Evolutionary conservation across 2,888 invertebrate species (phyloP).

Genomic region (Mayetiola destructor): DNA sequence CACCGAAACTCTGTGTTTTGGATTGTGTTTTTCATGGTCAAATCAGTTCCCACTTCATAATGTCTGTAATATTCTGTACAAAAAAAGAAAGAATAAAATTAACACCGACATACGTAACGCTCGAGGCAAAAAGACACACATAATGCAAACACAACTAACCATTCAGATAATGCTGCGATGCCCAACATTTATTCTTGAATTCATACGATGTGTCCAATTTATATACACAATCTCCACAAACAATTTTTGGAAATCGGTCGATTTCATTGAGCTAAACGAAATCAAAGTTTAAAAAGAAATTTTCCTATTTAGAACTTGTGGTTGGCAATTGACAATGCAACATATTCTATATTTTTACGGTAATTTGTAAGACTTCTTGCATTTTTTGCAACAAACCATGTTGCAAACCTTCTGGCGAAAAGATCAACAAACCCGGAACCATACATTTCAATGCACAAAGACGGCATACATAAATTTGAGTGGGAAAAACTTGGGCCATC

Average conservation of each 20-base stretch:
- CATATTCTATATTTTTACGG: background rate
- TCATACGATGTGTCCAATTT: slow-evolving; percentile 42
- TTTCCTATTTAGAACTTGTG: background rate
- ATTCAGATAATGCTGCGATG: slow-evolving; percentile 39
- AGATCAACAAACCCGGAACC: background rate
- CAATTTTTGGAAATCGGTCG: background rate
- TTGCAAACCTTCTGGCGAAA: background rate
- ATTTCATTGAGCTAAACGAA: background rate
- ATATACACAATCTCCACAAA: slow-evolving; percentile 23
- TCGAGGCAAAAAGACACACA: too few species aligned
- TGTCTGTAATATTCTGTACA: background rate
- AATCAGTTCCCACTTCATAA: background rate
- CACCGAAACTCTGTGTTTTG: background rate
- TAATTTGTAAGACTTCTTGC: background rate
- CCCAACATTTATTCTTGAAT: slow-evolving; percentile 40
- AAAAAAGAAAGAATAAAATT: too few species aligned
- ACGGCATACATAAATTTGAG: slow-evolving; percentile 12
- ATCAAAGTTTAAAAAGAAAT: background rate
- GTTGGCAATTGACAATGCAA: background rate
- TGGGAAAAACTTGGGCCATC: too few species aligned
- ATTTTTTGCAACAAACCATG: background rate
- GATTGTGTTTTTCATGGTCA: background rate
- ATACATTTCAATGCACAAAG: background rate
- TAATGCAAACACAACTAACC: slow-evolving; percentile 16
- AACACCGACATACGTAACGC: too few species aligned